Evolutionary conservation across 2,888 invertebrate species (phyloP).

Genomic region (Poecilobothrus nobilitatus): DNA sequence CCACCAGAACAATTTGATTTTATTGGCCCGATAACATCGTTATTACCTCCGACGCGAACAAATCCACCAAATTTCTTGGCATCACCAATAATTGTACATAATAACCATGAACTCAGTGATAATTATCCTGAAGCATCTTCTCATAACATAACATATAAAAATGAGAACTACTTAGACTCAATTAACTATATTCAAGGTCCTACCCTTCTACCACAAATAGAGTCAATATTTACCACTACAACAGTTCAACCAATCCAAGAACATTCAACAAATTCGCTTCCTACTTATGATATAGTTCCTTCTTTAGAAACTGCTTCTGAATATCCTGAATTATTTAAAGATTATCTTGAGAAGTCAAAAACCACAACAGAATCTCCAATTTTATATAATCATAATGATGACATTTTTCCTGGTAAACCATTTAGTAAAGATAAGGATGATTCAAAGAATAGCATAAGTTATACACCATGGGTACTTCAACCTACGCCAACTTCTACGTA

Average conservation of each 20-base stretch:
- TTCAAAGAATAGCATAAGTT: slow-evolving; percentile 16
- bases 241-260: not conserved
- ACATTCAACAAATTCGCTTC: not conserved
- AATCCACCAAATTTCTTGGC: slow-evolving; percentile 23
- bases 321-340: slow-evolving; percentile 20
- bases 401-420: slow-evolving; percentile 48
- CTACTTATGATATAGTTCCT: slow-evolving; percentile 22
- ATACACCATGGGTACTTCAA: slow-evolving; percentile 26
- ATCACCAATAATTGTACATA: slow-evolving; percentile 40
- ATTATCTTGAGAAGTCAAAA: slow-evolving; percentile 36
- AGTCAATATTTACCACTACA: not conserved
- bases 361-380: slow-evolving; percentile 53
- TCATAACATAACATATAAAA: slow-evolving; percentile 23
- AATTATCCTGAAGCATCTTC: slow-evolving; percentile 46
- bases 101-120: slow-evolving; percentile 40
- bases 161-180: slow-evolving; percentile 21
- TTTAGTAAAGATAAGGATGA: slow-evolving; percentile 42
- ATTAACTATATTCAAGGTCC: not conserved
- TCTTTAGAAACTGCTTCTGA: slow-evolving; percentile 23
- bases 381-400: slow-evolving; percentile 38
- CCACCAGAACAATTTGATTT: not conserved
- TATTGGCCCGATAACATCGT: slow-evolving; percentile 14
- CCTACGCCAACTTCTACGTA: slow-evolving; percentile 40
- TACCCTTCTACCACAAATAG: not conserved
- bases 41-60: slow-evolving; percentile 15